These are phyloP conservation scores for Hipparchia sbordonii DNA, from an alignment of 2,888 invertebrate genomes.

Conservation along the genomic window DNA sequence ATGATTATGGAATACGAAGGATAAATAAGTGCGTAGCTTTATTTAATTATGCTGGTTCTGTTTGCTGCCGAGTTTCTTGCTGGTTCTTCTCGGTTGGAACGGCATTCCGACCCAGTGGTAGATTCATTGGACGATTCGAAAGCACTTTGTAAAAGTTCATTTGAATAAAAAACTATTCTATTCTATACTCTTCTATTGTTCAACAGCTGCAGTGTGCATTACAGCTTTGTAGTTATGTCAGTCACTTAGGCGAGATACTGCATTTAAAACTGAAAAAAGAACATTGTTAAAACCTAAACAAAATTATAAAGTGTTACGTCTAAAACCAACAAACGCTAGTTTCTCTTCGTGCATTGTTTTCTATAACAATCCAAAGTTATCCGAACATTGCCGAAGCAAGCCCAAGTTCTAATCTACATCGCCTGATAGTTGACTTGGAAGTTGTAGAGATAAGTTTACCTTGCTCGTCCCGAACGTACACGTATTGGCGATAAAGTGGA, in stretches of 20 bases:
- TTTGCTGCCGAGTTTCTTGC: no score
- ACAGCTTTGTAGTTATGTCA: no score
- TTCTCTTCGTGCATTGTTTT: constrained; percentile 33
- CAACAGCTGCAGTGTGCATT: no score
- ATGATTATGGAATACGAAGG: no score
- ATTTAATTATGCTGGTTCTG: no score
- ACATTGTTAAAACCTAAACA: constrained; percentile 4
- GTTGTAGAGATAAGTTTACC: constrained; percentile 22
- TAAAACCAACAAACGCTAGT: constrained; percentile 32
- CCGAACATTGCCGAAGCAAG: constrained; percentile 48
- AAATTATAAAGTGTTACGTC: constrained; percentile 11
- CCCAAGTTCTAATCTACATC: constrained; percentile 54
- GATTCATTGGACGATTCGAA: no score
- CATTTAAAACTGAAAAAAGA: background rate
- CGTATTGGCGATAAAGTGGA: constrained; percentile 37
- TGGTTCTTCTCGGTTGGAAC: no score
- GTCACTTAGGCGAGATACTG: background rate
- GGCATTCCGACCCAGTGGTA: no score
- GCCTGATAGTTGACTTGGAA: constrained; percentile 41
- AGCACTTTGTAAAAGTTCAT: no score
- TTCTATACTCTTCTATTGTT: no score
- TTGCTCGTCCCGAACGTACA: constrained; percentile 26
- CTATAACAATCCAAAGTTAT: constrained; percentile 38
- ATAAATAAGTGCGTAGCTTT: no score
- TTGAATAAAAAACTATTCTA: no score